phyloP scores from a whole-genome alignment of 2,113 vertebrate species.

The western clawed frog (Xenopus tropicalis) region DNA sequence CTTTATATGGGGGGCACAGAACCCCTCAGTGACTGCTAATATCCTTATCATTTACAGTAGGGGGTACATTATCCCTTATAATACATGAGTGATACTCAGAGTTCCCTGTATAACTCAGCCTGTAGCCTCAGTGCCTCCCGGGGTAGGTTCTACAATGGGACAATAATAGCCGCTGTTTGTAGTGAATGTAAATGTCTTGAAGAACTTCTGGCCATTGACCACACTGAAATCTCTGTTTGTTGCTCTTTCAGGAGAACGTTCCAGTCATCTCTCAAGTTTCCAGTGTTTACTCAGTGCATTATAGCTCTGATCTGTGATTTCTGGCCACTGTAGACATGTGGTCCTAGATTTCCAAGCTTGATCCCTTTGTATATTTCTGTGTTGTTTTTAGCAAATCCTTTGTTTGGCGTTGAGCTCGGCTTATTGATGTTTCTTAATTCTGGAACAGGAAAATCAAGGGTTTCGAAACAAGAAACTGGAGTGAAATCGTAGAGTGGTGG shows the following conservation, averaged over 20 bases:
- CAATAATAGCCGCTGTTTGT: neutral
- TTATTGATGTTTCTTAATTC: neutral
- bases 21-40: no score
- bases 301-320: conserved; percentile 22
- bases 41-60: no score
- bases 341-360: conserved; percentile 13
- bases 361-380: conserved; percentile 18
- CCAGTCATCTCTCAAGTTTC: conserved; percentile 27
- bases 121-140: no score
- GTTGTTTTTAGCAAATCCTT: conserved; percentile 28
- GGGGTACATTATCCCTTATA: no score
- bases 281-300: neutral
- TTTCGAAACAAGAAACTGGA: neutral
- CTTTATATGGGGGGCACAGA: no score
- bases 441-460: neutral
- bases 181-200: neutral
- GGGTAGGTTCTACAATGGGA: neutral
- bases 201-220: neutral
- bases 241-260: neutral
- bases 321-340: conserved; percentile 7
- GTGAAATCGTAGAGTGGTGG: neutral
- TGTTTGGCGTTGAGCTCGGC: neutral
- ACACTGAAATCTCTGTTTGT: neutral
- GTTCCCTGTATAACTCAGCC: no score
- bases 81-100: no score